Percentiles rank a stretch among this genome's conserved stretches.
These are phyloP conservation scores for Strigamia maritima DNA, from an alignment of 2,888 invertebrate genomes.

Conservation along the genomic window DNA sequence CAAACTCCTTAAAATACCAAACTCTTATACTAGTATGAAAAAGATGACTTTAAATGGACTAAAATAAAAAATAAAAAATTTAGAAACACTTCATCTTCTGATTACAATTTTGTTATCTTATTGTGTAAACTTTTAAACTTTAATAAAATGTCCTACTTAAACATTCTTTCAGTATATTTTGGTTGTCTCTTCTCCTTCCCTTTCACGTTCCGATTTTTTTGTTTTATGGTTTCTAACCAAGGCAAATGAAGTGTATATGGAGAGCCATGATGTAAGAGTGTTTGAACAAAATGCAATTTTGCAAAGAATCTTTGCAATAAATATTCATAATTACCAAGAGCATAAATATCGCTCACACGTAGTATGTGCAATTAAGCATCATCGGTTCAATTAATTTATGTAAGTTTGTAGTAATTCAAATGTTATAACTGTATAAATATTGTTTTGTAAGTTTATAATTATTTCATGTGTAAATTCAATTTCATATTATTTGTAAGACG, in stretches of 20 bases:
- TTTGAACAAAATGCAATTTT: conserved; percentile 16
- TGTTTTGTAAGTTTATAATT: neutral
- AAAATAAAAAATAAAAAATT: neutral
- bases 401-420: too few relatives aligned
- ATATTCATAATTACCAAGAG: neutral
- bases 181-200: neutral
- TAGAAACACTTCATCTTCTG: neutral
- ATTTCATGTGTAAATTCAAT: neutral
- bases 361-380: too few relatives aligned
- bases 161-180: neutral
- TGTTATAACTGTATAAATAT: neutral
- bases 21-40: neutral
- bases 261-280: neutral
- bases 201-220: neutral
- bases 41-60: neutral
- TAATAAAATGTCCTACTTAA: neutral
- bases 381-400: too few relatives aligned
- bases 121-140: neutral
- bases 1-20: neutral
- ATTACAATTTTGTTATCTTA: neutral
- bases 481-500: neutral
- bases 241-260: conserved; percentile 1
- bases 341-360: too few relatives aligned
- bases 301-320: neutral
- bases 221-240: conserved; percentile 26